Conservation (phyloP, 2,113 vertebrate species). For the Chloebia gouldiae region DNA sequence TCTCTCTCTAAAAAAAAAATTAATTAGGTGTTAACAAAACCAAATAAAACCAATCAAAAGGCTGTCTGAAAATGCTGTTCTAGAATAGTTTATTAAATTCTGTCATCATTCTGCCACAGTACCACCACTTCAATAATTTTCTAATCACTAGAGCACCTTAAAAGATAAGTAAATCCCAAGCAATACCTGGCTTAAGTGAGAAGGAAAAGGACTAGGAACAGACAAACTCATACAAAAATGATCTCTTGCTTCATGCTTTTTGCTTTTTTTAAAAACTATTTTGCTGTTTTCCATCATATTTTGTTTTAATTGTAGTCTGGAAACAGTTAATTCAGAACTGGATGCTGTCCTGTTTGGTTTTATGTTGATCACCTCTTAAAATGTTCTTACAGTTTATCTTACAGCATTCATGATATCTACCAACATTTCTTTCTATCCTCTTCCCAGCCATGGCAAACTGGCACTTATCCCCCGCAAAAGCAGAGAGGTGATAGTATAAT, state of each 20-base stretch:
- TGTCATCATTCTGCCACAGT: neutral
- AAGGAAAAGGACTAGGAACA: neutral
- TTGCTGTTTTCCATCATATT: neutral
- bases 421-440: neutral
- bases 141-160: neutral
- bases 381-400: neutral
- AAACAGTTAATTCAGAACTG: neutral
- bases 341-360: neutral
- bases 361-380: neutral
- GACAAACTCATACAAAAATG: neutral
- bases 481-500: neutral
- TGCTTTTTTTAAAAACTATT: neutral
- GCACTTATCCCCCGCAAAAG: neutral
- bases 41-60: neutral
- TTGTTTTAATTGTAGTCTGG: neutral
- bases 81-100: neutral
- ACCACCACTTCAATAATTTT: neutral
- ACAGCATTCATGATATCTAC: neutral
- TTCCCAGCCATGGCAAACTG: neutral
- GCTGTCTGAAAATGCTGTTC: neutral
- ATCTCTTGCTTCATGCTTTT: neutral
- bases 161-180: neutral
- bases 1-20: neutral
- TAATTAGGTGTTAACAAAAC: slow-evolving; percentile 5
- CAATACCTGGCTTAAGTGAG: neutral